phyloP scores from a whole-genome alignment of 2,797 vertebrate genomes.

The Lemur catta region DNA sequence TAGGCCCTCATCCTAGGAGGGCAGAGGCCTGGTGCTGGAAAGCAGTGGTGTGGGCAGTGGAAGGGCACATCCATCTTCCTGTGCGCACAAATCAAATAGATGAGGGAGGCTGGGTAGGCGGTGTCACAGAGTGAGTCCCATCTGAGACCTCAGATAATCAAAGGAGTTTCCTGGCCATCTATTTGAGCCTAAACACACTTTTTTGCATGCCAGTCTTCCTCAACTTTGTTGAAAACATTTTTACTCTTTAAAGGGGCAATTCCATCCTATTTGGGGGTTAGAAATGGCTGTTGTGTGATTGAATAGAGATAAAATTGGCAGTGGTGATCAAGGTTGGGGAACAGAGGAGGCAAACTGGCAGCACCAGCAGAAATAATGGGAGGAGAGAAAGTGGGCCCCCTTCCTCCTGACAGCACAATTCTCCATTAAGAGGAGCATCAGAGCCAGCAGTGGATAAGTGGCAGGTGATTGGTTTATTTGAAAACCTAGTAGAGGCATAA shows the following conservation, averaged over 20 bases:
- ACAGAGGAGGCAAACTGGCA: background rate
- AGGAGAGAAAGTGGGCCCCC: background rate
- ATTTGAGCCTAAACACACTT: background rate
- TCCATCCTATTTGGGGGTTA: background rate
- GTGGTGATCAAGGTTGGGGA: background rate
- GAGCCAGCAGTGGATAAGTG: background rate
- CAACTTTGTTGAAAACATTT: background rate
- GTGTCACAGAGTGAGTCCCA: background rate
- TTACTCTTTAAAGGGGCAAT: background rate
- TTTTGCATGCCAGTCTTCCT: slow-evolving; percentile 7
- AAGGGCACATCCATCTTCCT: background rate
- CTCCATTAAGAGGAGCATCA: background rate
- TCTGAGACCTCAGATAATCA: background rate
- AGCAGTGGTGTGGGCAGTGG: background rate
- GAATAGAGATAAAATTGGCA: background rate
- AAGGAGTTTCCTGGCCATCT: background rate
- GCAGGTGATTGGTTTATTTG: background rate
- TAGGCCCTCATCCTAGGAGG: background rate
- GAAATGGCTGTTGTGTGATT: background rate
- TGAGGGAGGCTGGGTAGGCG: background rate
- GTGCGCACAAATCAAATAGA: background rate
- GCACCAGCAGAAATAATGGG: background rate
- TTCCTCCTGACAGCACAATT: background rate
- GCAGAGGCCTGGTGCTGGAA: background rate
- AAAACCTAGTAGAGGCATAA: background rate